Conservation (phyloP, 2,797 vertebrate genomes). For the Trachops cirrhosus region DNA sequence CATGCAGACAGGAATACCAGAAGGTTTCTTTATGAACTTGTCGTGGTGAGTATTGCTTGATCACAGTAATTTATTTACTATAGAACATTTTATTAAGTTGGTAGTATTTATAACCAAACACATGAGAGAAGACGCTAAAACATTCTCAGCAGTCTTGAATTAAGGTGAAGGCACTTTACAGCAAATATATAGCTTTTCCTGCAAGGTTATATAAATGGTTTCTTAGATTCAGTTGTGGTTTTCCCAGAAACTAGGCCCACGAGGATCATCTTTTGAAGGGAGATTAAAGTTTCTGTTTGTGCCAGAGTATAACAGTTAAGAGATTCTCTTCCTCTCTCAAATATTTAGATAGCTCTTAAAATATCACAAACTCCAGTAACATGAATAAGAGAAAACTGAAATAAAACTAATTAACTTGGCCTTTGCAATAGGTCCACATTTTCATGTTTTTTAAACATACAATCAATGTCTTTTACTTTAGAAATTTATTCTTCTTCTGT, state of each 20-base stretch:
- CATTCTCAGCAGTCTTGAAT: background rate
- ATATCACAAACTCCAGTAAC: background rate
- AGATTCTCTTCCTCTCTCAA: constrained; percentile 21
- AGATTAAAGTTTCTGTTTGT: background rate
- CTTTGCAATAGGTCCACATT: background rate
- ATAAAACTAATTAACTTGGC: background rate
- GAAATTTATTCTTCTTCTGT: background rate
- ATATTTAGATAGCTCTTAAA: constrained; percentile 41
- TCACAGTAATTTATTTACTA: background rate
- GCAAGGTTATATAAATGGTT: background rate
- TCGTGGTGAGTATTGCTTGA: constrained; percentile 87
- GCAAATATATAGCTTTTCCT: background rate
- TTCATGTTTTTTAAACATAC: background rate
- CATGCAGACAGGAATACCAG: constrained; percentile 88
- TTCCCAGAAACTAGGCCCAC: background rate
- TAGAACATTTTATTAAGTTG: background rate
- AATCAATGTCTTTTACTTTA: background rate
- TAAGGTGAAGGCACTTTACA: background rate
- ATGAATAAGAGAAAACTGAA: constrained; percentile 30
- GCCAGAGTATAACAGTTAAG: background rate
- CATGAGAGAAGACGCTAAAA: background rate
- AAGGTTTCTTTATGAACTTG: constrained; percentile 95
- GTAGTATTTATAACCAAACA: constrained; percentile 20
- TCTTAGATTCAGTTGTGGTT: constrained; percentile 2
- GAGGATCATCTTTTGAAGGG: constrained; percentile 2